Evolutionary conservation across 2,797 vertebrate species (phyloP).

Genomic region (Xiphorhynchus erythropygius): DNA sequence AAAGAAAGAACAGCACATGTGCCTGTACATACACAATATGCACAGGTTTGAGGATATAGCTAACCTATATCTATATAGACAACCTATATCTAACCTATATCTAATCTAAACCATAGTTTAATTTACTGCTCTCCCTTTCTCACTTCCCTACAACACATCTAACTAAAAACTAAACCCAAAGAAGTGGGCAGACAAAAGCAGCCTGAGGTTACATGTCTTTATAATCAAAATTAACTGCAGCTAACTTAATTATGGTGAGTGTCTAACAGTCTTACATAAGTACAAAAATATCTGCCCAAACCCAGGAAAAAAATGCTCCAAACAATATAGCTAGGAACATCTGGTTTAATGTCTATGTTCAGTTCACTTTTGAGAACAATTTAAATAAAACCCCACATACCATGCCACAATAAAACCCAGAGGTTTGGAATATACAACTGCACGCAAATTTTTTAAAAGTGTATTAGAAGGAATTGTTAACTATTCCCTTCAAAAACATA

Average conservation of each 20-base stretch:
- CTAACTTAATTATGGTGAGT: background rate
- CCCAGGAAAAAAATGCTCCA: background rate
- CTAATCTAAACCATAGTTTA: background rate
- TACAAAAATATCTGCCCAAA: background rate
- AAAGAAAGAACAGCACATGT: background rate
- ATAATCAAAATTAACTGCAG: background rate
- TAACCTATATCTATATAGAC: background rate
- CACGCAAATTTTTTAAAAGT: background rate
- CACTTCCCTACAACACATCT: background rate
- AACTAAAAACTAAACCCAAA: background rate
- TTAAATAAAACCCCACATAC: background rate
- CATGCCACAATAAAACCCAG: background rate
- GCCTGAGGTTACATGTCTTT: background rate
- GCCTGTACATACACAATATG: background rate
- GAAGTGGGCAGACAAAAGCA: background rate
- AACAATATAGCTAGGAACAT: background rate
- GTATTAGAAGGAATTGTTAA: background rate
- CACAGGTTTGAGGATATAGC: background rate
- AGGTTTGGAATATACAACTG: background rate
- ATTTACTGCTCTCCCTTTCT: background rate
- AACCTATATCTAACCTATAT: background rate
- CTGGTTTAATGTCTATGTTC: background rate
- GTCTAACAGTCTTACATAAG: background rate
- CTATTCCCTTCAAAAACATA: background rate
- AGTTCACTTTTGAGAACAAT: background rate